Evolutionary conservation across 92 coral and sea anemone species (phyloP).

Genomic region (Parazoanthus darwini): DNA sequence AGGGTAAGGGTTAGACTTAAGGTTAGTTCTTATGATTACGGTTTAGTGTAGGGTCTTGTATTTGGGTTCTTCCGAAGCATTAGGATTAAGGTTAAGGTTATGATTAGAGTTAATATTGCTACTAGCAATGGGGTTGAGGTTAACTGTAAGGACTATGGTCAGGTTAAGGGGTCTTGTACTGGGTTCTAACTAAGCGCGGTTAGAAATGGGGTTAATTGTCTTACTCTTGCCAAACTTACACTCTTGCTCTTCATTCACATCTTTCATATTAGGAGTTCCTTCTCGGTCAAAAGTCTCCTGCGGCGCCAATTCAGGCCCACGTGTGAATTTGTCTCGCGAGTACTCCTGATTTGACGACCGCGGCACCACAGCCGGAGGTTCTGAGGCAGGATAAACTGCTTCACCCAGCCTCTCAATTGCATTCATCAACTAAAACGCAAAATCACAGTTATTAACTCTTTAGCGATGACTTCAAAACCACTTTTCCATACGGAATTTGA

Average conservation of each 20-base stretch:
- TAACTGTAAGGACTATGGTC: no score
- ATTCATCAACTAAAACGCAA: conserved; percentile 17
- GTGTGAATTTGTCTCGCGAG: not conserved
- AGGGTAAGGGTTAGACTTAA: no score
- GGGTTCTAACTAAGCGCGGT: no score
- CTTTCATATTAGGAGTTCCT: not conserved
- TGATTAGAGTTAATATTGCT: no score
- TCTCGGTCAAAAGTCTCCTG: not conserved
- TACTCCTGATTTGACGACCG: not conserved
- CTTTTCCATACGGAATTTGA: not conserved
- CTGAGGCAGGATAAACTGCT: conserved; percentile 30
- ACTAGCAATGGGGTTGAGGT: no score
- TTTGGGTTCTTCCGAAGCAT: no score
- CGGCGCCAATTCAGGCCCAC: not conserved
- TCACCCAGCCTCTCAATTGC: conserved; percentile 38
- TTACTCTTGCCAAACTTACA: not conserved
- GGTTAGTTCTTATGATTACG: no score
- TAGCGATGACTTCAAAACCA: not conserved
- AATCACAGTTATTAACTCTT: not conserved
- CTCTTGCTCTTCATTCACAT: not conserved
- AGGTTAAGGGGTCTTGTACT: no score
- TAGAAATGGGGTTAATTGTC: no score
- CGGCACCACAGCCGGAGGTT: not conserved
- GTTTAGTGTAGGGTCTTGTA: no score
- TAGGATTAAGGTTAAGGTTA: no score